phyloP scores from a whole-genome alignment of 2,113 vertebrate species.

The Cyanoramphus novaezelandiae region DNA sequence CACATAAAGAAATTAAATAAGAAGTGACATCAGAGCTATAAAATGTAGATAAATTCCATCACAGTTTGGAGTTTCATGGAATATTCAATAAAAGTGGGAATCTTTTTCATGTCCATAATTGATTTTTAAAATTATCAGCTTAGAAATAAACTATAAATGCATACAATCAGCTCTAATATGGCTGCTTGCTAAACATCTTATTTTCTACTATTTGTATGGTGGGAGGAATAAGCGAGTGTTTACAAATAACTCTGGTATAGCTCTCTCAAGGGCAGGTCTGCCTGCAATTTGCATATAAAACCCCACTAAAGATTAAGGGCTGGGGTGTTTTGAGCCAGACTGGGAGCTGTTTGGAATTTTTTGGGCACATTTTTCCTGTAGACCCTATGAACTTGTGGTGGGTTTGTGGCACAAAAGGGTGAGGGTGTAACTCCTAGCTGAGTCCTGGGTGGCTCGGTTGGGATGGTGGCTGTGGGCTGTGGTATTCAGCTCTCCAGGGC shows the following conservation, averaged over 20 bases:
- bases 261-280: not conserved
- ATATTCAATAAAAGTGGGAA: not conserved
- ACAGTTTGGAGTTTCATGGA: not conserved
- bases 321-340: not conserved
- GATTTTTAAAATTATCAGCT: not conserved
- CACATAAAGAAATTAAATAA: not conserved
- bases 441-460: not conserved
- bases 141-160: not conserved
- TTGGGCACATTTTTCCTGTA: not conserved
- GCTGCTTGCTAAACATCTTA: not conserved
- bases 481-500: not conserved
- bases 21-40: not conserved
- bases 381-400: not conserved
- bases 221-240: not conserved
- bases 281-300: not conserved
- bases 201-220: not conserved
- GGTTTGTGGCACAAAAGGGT: not conserved
- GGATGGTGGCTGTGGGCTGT: not conserved
- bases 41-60: not conserved
- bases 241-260: not conserved
- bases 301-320: not conserved
- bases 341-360: not conserved
- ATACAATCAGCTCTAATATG: not conserved
- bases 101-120: not conserved
- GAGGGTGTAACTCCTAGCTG: not conserved